These are phyloP conservation scores for Chinchilla lanigera DNA, from an alignment of 2,113 vertebrate genomes.

Conservation along the genomic window DNA sequence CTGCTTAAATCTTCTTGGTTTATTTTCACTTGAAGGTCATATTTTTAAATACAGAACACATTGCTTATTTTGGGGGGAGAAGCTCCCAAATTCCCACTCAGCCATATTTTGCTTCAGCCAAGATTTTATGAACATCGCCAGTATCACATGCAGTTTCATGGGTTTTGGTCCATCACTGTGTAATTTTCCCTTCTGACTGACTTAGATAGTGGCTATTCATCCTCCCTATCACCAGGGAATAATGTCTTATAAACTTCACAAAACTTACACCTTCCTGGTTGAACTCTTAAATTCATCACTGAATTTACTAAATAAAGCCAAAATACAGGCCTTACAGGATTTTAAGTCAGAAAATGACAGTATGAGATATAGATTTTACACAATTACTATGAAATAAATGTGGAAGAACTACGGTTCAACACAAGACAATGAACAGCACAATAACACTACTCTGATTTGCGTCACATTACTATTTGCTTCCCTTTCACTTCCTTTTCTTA, in stretches of 20 bases:
- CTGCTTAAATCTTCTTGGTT: slow-evolving; percentile 4
- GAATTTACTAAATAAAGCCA: slow-evolving; percentile 16
- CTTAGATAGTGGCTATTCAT: neutral
- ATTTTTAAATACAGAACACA: neutral
- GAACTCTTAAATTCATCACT: neutral
- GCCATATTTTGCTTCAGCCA: neutral
- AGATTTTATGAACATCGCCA: neutral
- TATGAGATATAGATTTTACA: neutral
- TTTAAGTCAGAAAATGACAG: neutral
- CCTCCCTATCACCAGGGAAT: neutral
- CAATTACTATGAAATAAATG: neutral
- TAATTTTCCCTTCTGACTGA: neutral
- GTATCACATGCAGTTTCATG: neutral
- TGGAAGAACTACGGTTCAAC: neutral
- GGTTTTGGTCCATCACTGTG: neutral
- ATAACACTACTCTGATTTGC: neutral
- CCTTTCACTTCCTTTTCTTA: neutral
- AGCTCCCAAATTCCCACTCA: neutral
- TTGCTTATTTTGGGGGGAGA: neutral
- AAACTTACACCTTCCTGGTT: neutral
- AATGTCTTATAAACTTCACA: neutral
- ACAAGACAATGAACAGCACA: neutral
- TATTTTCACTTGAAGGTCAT: slow-evolving; percentile 10
- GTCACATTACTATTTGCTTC: neutral
- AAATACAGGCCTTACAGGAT: neutral